Evolutionary conservation across 2,113 vertebrate genomes (phyloP).

Genomic region (Microcebus jonahi): DNA sequence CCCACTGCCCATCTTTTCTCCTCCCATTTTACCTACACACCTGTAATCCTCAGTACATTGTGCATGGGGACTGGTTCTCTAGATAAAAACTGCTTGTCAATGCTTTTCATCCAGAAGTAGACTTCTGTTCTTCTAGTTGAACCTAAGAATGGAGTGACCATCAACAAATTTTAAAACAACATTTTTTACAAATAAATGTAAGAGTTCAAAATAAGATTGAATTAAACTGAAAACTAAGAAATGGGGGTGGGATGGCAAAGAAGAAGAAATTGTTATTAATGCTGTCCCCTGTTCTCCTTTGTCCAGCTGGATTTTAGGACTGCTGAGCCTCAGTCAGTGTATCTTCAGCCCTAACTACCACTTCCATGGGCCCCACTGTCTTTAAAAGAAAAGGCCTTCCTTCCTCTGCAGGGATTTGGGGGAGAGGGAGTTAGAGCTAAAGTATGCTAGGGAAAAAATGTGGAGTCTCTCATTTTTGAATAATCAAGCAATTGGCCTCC

Average conservation of each 20-base stretch:
- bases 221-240: slow-evolving; percentile 29
- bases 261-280: background rate
- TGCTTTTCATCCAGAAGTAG: background rate
- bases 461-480: background rate
- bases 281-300: background rate
- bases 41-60: background rate
- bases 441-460: background rate
- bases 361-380: background rate
- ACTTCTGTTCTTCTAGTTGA: background rate
- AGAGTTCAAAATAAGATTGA: slow-evolving; percentile 21
- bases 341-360: background rate
- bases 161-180: slow-evolving; percentile 10
- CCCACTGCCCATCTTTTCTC: background rate
- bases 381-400: background rate
- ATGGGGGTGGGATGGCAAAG: background rate
- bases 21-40: background rate
- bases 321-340: background rate
- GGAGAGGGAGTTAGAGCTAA: background rate
- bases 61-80: background rate
- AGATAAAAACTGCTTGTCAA: background rate
- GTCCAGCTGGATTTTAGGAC: background rate
- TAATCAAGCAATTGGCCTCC: background rate
- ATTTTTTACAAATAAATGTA: background rate
- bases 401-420: background rate
- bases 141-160: background rate